These are phyloP conservation scores for Danio albolineatus DNA, from an alignment of 2,797 vertebrate species.

Conservation along the genomic window DNA sequence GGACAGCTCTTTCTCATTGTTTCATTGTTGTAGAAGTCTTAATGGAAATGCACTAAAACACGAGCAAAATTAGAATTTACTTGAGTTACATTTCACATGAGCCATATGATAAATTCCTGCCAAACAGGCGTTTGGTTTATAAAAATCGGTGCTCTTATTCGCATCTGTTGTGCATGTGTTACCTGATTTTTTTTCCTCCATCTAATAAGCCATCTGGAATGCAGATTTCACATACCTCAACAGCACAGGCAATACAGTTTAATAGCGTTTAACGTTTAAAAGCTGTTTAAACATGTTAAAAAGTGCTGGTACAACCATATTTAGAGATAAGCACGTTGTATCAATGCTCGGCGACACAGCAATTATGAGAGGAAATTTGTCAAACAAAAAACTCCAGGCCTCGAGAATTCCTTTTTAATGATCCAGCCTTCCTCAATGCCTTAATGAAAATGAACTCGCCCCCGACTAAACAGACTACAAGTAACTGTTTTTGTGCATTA, in stretches of 20 bases:
- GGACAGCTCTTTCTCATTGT: conserved; percentile 27
- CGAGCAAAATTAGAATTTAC: not conserved
- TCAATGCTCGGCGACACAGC: conserved; percentile 21
- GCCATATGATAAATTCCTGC: conserved; percentile 41
- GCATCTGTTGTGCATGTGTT: conserved; percentile 66
- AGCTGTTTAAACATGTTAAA: conserved; percentile 53
- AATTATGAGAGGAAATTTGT: conserved; percentile 47
- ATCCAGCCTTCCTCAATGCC: not conserved
- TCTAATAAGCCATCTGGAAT: conserved; percentile 65
- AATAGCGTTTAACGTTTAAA: conserved; percentile 52
- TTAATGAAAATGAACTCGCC: conserved; percentile 17
- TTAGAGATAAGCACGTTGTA: conserved; percentile 46
- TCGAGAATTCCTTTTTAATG: conserved; percentile 35
- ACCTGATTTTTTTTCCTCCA: conserved; percentile 51
- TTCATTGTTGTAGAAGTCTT: not conserved
- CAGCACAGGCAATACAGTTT: conserved; percentile 52
- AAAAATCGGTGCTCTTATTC: conserved; percentile 53
- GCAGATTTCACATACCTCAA: conserved; percentile 64
- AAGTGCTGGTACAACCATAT: conserved; percentile 44
- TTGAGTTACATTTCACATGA: conserved; percentile 27
- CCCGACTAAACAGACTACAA: not conserved
- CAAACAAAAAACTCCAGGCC: conserved; percentile 39
- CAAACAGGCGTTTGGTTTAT: conserved; percentile 53
- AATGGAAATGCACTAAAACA: conserved; percentile 8
- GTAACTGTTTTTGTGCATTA: not conserved